Evolutionary conservation across 1,140 invertebrate genomes (phyloP).

Genomic region (Tachypleus tridentatus): DNA sequence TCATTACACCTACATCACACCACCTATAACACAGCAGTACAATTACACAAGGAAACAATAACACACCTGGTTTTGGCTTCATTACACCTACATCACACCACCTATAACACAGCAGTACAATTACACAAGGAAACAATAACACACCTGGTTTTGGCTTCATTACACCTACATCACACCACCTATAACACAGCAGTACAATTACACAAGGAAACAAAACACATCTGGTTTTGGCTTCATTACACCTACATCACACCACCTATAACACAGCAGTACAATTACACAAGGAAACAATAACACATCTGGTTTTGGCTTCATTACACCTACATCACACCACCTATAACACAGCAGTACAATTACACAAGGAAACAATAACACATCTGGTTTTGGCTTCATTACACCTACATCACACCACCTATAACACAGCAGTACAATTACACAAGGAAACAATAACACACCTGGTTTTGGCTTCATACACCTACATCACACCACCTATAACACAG

Average conservation of each 20-base stretch:
- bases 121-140: conserved; percentile 1
- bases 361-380: no score
- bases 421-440: conserved; percentile 3
- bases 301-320: conserved; percentile 56
- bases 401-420: no score
- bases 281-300: conserved; percentile 2
- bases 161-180: conserved; percentile 48
- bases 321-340: conserved; percentile 41
- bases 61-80: conserved; percentile 44
- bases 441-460: background rate
- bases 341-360: no score
- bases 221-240: conserved; percentile 54
- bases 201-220: conserved; percentile 1
- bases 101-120: conserved; percentile 3
- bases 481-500: conserved; percentile 32
- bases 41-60: conserved; percentile 1
- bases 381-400: no score
- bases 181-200: conserved; percentile 1
- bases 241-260: conserved; percentile 44
- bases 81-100: conserved; percentile 54
- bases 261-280: conserved; percentile 2
- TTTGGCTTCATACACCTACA: conserved; percentile 38
- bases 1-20: conserved; percentile 56
- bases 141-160: conserved; percentile 50
- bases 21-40: conserved; percentile 4